These are phyloP conservation scores for Clunio marinus DNA, from an alignment of 2,888 invertebrate genomes.

Conservation along the genomic window DNA sequence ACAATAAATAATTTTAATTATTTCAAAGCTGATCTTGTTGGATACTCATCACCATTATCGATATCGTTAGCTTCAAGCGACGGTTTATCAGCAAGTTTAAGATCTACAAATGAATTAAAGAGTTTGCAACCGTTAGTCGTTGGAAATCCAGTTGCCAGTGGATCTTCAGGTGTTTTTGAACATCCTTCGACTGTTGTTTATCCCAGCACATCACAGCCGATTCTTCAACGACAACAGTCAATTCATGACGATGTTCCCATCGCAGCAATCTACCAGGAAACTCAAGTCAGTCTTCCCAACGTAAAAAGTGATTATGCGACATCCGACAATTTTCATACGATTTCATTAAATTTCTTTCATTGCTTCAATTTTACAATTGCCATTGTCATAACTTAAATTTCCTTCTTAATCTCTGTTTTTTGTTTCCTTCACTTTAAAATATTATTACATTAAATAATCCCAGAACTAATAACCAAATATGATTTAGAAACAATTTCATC, in stretches of 20 bases:
- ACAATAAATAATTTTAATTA: neutral
- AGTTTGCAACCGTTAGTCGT: constrained; percentile 56
- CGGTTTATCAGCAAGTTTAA: constrained; percentile 51
- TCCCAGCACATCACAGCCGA: neutral
- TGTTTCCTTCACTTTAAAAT: too few species aligned
- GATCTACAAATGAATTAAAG: constrained; percentile 56
- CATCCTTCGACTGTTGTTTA: constrained; percentile 2
- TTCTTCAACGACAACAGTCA: constrained; percentile 18
- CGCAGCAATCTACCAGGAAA: neutral
- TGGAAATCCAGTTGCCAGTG: constrained; percentile 45
- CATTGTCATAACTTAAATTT: too few species aligned
- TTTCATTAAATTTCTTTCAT: too few species aligned
- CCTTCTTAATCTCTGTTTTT: too few species aligned
- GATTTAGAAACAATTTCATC: too few species aligned
- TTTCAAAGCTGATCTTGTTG: constrained; percentile 50
- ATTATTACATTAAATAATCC: too few species aligned
- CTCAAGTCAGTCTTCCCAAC: neutral
- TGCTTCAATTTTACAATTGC: too few species aligned
- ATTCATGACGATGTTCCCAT: constrained; percentile 21
- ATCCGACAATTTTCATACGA: too few species aligned
- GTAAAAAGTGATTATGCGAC: constrained; percentile 13
- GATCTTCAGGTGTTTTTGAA: neutral
- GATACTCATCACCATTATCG: constrained; percentile 60
- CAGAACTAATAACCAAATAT: too few species aligned
- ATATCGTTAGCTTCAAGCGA: constrained; percentile 61